Evolutionary conservation across 2,888 invertebrate species (phyloP).

Genomic region (Caenorhabditis sp.): DNA sequence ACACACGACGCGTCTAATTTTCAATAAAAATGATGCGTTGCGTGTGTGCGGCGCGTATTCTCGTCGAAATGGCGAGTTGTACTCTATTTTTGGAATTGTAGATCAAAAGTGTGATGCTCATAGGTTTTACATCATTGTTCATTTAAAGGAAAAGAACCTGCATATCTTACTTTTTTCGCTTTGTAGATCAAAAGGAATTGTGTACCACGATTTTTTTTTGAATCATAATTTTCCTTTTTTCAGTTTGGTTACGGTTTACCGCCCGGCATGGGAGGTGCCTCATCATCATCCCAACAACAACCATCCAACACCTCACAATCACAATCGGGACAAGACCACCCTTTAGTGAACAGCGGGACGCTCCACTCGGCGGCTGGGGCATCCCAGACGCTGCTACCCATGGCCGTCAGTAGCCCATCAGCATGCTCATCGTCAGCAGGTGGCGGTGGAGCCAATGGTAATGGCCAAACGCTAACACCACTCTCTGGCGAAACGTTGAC

Average conservation of each 20-base stretch:
- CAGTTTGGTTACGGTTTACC: constrained; percentile 34
- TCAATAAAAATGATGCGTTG: too few species aligned
- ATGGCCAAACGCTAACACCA: constrained; percentile 54
- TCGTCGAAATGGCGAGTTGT: too few species aligned
- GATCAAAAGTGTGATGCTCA: too few species aligned
- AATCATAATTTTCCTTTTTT: constrained; percentile 4
- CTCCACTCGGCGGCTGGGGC: constrained; percentile 59
- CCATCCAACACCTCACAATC: neutral
- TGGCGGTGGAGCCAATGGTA: constrained; percentile 37
- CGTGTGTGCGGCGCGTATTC: too few species aligned
- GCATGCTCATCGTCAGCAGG: constrained; percentile 45
- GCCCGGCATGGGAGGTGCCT: constrained; percentile 31
- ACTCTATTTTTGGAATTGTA: too few species aligned
- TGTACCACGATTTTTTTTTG: too few species aligned
- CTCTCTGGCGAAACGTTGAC: constrained; percentile 39
- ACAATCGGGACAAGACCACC: constrained; percentile 48
- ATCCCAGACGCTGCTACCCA: constrained; percentile 55
- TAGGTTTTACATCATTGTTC: too few species aligned
- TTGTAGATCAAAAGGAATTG: too few species aligned
- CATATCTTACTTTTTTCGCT: too few species aligned
- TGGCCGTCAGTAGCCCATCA: constrained; percentile 62
- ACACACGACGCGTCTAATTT: too few species aligned
- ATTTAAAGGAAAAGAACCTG: too few species aligned
- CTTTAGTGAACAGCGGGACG: constrained; percentile 64
- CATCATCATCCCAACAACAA: constrained; percentile 9